Evolutionary conservation across 2,797 vertebrate genomes (phyloP).

Genomic region (Enteromius thamalakanensis): DNA sequence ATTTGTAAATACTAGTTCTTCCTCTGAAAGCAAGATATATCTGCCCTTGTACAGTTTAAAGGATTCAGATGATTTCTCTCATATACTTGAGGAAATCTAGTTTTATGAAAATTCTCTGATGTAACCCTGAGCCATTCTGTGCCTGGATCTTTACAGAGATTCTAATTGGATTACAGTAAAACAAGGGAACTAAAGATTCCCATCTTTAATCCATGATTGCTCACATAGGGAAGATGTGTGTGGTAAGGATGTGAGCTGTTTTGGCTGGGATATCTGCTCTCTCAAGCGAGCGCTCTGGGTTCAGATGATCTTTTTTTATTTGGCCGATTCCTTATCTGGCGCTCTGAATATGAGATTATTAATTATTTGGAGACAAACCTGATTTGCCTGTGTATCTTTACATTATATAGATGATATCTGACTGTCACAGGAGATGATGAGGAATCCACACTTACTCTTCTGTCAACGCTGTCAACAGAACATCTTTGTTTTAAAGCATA

Average conservation of each 20-base stretch:
- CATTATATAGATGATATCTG: not conserved
- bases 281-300: not conserved
- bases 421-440: not conserved
- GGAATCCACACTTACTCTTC: not conserved
- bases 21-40: not conserved
- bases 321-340: not conserved
- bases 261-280: constrained; percentile 4
- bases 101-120: not conserved
- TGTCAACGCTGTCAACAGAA: not conserved
- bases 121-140: not conserved
- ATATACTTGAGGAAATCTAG: not conserved
- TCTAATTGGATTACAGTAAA: not conserved
- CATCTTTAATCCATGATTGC: constrained; percentile 22
- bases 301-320: not conserved
- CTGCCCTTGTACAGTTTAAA: not conserved
- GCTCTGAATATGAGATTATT: not conserved
- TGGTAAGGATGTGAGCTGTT: not conserved
- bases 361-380: not conserved
- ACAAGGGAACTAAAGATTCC: not conserved
- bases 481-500: not conserved
- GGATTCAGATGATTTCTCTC: not conserved
- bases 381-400: not conserved
- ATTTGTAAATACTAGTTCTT: not conserved
- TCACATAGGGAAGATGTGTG: constrained; percentile 18
- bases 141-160: not conserved